Conservation (phyloP, 2,113 vertebrate species). For the Lycocorax pyrrhopterus region DNA sequence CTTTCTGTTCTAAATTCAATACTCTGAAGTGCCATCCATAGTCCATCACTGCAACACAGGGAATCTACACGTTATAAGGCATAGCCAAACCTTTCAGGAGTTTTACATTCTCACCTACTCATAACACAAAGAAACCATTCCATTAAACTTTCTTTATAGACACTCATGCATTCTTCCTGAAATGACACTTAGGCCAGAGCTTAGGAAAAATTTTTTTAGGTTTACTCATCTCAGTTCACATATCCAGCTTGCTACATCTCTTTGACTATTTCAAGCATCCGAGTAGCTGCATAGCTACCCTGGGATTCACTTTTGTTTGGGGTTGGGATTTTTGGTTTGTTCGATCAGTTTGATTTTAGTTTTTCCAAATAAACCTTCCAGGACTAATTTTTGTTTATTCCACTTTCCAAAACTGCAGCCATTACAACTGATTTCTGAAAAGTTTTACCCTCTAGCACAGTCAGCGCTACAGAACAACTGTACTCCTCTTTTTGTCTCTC, state of each 20-base stretch:
- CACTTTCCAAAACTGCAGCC: not conserved
- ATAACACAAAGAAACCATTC: not conserved
- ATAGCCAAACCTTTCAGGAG: not conserved
- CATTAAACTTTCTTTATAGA: not conserved
- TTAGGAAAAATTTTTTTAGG: not conserved
- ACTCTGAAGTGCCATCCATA: not conserved
- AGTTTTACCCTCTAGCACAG: not conserved
- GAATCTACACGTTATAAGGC: not conserved
- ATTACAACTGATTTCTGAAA: not conserved
- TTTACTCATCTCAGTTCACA: not conserved
- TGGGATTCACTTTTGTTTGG: not conserved
- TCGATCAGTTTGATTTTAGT: not conserved
- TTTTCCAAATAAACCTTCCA: not conserved
- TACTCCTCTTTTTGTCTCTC: not conserved
- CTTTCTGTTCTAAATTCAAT: not conserved
- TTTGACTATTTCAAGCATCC: not conserved
- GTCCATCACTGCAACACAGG: not conserved
- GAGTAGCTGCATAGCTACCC: not conserved
- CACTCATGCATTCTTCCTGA: not conserved
- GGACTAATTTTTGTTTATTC: not conserved
- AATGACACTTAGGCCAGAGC: not conserved
- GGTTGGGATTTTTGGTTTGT: not conserved
- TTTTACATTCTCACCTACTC: not conserved
- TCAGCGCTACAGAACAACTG: not conserved
- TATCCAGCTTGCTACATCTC: not conserved